Evolutionary conservation across 2,888 invertebrate genomes (phyloP).

Genomic region (Julus scanicus): DNA sequence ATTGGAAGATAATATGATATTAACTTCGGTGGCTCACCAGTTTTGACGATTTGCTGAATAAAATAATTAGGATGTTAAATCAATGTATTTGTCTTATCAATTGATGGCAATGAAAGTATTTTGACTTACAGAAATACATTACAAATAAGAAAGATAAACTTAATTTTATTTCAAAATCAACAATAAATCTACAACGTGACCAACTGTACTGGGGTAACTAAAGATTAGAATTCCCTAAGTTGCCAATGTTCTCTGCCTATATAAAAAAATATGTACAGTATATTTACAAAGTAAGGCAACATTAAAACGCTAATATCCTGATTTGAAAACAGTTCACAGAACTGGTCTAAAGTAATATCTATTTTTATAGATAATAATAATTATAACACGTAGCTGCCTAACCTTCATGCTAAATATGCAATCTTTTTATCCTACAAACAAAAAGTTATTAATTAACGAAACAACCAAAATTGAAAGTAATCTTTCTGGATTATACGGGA

Average conservation of each 20-base stretch:
- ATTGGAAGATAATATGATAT: too few relatives aligned
- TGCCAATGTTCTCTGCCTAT: slow-evolving; percentile 18
- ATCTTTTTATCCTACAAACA: neutral
- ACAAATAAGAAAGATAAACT: slow-evolving; percentile 27
- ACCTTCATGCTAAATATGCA: neutral
- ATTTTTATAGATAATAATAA: slow-evolving; percentile 47
- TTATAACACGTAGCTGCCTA: slow-evolving; percentile 14
- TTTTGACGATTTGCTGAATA: too few relatives aligned
- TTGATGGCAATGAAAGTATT: too few relatives aligned
- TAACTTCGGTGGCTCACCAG: too few relatives aligned
- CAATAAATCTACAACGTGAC: slow-evolving; percentile 13
- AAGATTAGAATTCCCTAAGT: slow-evolving; percentile 6
- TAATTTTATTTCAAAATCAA: slow-evolving; percentile 33
- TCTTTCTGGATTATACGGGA: neutral
- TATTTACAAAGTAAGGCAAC: slow-evolving; percentile 23
- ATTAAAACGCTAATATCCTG: slow-evolving; percentile 27
- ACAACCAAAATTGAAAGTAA: neutral
- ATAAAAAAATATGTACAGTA: neutral
- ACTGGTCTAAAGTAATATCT: slow-evolving; percentile 48
- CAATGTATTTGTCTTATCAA: too few relatives aligned
- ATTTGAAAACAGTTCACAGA: slow-evolving; percentile 48
- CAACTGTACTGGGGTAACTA: neutral
- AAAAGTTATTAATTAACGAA: neutral
- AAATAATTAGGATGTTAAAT: too few relatives aligned
- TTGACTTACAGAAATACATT: neutral